Percentiles rank a stretch among this genome's conserved stretches.
Conservation (phyloP, 2,797 vertebrate genomes). For the Spondyliosoma cantharus region DNA sequence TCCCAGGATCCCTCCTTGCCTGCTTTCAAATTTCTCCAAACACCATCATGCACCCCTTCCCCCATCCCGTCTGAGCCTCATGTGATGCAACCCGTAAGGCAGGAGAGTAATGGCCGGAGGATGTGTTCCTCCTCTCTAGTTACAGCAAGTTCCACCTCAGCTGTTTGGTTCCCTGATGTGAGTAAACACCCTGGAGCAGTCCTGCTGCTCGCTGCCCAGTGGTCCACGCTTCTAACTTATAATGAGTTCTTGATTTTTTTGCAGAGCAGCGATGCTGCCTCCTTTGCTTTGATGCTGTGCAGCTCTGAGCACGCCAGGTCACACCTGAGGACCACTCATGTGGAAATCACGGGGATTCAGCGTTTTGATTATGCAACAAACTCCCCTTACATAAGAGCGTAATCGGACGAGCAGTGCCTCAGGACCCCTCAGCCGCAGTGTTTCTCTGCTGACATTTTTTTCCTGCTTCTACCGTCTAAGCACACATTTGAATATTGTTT, state of each 20-base stretch:
- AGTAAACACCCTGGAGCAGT: conserved; percentile 56
- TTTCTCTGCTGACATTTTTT: conserved; percentile 42
- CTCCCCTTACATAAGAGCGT: conserved; percentile 68
- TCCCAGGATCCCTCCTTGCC: conserved; percentile 6
- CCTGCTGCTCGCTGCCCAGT: conserved; percentile 52
- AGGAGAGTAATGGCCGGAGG: conserved; percentile 14
- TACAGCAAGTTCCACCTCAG: conserved; percentile 47
- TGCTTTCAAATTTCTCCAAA: conserved; percentile 29
- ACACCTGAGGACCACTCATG: conserved; percentile 71
- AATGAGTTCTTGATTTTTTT: conserved; percentile 57
- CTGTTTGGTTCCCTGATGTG: conserved; percentile 47
- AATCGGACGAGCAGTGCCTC: conserved; percentile 63
- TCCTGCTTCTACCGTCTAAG: conserved; percentile 1
- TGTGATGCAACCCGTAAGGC: conserved; percentile 16
- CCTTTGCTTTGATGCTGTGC: conserved; percentile 23
- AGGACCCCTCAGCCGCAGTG: conserved; percentile 42
- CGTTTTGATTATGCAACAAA: conserved; percentile 68
- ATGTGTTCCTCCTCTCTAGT: conserved; percentile 47
- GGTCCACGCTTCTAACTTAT: conserved; percentile 53
- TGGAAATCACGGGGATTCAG: conserved; percentile 62
- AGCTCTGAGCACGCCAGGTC: conserved; percentile 39
- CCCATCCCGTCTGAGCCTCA: not conserved
- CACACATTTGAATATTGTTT: conserved; percentile 52
- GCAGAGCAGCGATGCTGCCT: conserved; percentile 21
- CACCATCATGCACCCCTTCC: not conserved